Evolutionary conservation across 2,888 invertebrate species (phyloP).

Genomic region (Metacarcinus magister): DNA sequence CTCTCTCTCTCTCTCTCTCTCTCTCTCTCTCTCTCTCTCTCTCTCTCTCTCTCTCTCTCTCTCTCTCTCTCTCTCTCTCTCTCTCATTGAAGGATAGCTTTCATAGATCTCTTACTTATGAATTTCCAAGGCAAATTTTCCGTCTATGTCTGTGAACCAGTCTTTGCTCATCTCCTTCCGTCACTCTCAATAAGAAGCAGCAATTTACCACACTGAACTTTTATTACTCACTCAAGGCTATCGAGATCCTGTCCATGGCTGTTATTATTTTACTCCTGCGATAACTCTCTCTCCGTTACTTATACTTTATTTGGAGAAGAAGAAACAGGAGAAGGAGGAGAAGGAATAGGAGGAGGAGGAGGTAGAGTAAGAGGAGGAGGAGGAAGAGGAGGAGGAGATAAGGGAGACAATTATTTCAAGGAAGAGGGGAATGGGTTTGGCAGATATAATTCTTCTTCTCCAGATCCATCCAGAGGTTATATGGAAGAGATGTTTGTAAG

Average conservation of each 20-base stretch:
- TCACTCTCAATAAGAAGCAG: neutral
- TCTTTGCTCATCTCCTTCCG: neutral
- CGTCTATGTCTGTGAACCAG: neutral
- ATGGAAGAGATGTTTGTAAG: neutral
- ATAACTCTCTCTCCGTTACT: neutral
- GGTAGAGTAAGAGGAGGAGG: too few relatives aligned
- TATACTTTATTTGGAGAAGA: neutral
- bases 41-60: constrained; percentile 48
- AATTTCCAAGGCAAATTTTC: neutral
- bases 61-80: constrained; percentile 55
- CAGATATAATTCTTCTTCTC: too few relatives aligned
- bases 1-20: neutral
- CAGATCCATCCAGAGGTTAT: neutral
- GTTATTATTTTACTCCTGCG: neutral
- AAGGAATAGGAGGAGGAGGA: too few relatives aligned
- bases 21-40: neutral
- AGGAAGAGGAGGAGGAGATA: too few relatives aligned
- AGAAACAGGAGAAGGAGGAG: too few relatives aligned
- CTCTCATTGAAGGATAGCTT: neutral
- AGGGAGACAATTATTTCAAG: too few relatives aligned
- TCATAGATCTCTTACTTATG: neutral
- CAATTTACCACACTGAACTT: neutral
- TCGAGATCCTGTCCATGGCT: neutral
- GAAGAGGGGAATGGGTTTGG: too few relatives aligned
- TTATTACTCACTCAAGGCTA: neutral